These are phyloP conservation scores for Ascidia mentula DNA, from an alignment of 23 tunicate genomes.

Conservation along the genomic window DNA sequence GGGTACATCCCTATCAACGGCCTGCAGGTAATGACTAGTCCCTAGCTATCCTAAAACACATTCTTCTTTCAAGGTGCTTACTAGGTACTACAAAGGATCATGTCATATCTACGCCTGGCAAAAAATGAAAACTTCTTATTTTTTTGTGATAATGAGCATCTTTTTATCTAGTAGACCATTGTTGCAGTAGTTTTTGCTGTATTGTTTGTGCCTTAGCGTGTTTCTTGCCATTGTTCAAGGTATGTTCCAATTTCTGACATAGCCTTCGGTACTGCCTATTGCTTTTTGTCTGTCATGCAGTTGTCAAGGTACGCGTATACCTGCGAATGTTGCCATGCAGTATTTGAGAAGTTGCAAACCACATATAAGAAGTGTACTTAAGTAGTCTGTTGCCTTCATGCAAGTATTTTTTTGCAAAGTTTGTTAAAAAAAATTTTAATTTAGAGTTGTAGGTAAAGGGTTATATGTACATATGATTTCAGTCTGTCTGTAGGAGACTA, in stretches of 20 bases:
- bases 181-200: not conserved
- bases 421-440: too few relatives aligned
- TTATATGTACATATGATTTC: too few relatives aligned
- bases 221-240: not conserved
- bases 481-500: too few relatives aligned
- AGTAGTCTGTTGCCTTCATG: too few relatives aligned
- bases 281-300: not conserved
- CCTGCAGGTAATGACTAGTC: conserved; percentile 83
- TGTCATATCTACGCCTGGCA: too few relatives aligned
- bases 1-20: conserved; percentile 95
- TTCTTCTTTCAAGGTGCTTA: conserved; percentile 6
- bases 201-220: not conserved
- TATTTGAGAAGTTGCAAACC: too few relatives aligned
- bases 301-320: not conserved
- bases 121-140: too few relatives aligned
- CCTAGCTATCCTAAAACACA: not conserved
- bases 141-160: not conserved
- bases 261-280: conserved; percentile 2
- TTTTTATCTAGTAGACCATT: not conserved
- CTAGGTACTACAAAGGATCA: not conserved
- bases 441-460: too few relatives aligned
- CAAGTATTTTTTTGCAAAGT: too few relatives aligned
- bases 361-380: too few relatives aligned
- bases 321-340: not conserved
- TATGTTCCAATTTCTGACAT: not conserved